These are phyloP conservation scores for Nymphalis polychloros DNA, from an alignment of 2,888 invertebrate species.

Conservation along the genomic window DNA sequence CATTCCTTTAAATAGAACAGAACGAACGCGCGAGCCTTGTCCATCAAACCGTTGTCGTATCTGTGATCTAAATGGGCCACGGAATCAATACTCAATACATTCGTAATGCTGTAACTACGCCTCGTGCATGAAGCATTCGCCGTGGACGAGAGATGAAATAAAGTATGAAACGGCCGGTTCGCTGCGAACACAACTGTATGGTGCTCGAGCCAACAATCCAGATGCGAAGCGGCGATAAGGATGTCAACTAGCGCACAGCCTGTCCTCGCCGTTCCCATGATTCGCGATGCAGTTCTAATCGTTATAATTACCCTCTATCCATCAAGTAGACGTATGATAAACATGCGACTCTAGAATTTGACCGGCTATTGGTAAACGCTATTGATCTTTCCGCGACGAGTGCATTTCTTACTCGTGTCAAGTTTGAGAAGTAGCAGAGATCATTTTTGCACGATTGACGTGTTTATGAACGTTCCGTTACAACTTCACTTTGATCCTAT, in stretches of 20 bases:
- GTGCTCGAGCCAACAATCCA: conserved; percentile 68
- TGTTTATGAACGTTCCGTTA: conserved; percentile 73
- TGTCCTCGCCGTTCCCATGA: conserved; percentile 77
- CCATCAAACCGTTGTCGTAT: conserved; percentile 70
- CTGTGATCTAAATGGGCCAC: conserved; percentile 75
- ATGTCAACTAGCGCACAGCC: conserved; percentile 71
- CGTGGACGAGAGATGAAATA: conserved; percentile 67
- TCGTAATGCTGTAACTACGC: conserved; percentile 62
- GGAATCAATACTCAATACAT: conserved; percentile 66
- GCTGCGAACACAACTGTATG: conserved; percentile 45
- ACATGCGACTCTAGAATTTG: conserved; percentile 54
- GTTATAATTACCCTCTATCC: conserved; percentile 78
- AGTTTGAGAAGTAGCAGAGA: conserved; percentile 74
- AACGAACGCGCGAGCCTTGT: conserved; percentile 61
- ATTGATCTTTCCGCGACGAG: conserved; percentile 52
- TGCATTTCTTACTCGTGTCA: conserved; percentile 20
- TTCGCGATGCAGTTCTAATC: conserved; percentile 78
- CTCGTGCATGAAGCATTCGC: conserved; percentile 66
- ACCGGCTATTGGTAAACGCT: conserved; percentile 61
- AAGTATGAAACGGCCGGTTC: conserved; percentile 58
- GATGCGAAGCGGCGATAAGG: conserved; percentile 72
- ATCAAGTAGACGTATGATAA: conserved; percentile 75
- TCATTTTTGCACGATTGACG: conserved; percentile 73
- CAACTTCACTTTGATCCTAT: conserved; percentile 75
- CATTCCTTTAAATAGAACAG: conserved; percentile 64